Evolutionary conservation across 2,113 vertebrate species (phyloP).

Genomic region (Boulengeromyrus knoepffleri): DNA sequence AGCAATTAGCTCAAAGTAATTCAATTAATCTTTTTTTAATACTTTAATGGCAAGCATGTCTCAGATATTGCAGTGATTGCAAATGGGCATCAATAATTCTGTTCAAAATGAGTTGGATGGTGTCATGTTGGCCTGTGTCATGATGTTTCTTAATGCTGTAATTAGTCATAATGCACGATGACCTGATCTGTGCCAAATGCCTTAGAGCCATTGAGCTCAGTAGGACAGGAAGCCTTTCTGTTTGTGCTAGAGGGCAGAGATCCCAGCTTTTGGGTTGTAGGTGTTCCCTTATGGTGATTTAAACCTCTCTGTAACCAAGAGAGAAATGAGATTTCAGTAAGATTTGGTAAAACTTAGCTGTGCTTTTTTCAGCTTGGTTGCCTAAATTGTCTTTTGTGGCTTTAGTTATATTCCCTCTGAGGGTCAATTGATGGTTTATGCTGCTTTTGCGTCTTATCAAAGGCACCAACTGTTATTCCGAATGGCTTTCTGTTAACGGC

Average conservation of each 20-base stretch:
- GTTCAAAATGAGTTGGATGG: not conserved
- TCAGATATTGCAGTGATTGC: not conserved
- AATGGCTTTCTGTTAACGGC: not conserved
- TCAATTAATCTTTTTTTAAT: constrained; percentile 14
- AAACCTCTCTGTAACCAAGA: not conserved
- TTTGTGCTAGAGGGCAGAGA: not conserved
- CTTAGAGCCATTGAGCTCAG: not conserved
- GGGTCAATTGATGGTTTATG: not conserved
- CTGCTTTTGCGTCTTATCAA: not conserved
- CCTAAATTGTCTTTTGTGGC: not conserved
- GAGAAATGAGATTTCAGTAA: not conserved
- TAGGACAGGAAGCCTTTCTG: not conserved
- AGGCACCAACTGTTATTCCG: not conserved
- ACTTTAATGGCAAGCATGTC: not conserved
- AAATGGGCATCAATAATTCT: not conserved
- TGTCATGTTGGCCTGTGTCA: not conserved
- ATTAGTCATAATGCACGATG: not conserved
- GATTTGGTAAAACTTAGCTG: not conserved
- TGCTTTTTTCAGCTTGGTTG: not conserved
- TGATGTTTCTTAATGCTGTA: not conserved
- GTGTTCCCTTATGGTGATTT: not conserved
- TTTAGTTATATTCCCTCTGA: not conserved
- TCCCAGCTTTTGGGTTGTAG: not conserved
- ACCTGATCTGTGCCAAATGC: not conserved
- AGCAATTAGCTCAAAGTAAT: constrained; percentile 7